phyloP scores from a whole-genome alignment of 2,797 vertebrate genomes.

The Ara ararauna region DNA sequence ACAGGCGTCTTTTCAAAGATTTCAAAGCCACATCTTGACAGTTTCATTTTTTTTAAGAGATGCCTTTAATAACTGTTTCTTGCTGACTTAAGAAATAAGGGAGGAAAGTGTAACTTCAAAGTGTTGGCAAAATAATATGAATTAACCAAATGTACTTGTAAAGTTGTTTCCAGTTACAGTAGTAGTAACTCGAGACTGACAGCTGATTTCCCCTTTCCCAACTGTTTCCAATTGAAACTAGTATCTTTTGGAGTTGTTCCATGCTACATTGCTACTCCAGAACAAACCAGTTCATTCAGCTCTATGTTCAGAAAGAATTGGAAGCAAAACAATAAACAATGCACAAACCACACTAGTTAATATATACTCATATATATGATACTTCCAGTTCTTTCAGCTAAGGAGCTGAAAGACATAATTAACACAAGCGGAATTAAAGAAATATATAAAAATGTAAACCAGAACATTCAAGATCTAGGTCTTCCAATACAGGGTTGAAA shows the following conservation, averaged over 20 bases:
- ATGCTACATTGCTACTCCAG: not conserved
- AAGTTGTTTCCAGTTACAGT: conserved; percentile 67
- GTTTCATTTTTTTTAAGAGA: conserved; percentile 54
- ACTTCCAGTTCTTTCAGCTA: not conserved
- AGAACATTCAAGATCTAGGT: not conserved
- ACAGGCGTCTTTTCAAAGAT: conserved; percentile 54
- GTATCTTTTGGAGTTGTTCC: conserved; percentile 48
- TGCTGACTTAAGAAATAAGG: conserved; percentile 50
- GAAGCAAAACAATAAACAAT: not conserved
- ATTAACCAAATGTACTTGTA: conserved; percentile 43
- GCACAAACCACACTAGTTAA: not conserved
- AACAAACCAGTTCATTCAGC: not conserved
- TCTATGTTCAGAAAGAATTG: not conserved
- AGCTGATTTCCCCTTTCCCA: conserved; percentile 40
- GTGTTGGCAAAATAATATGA: conserved; percentile 46
- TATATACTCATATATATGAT: not conserved
- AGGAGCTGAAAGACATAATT: not conserved
- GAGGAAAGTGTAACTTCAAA: conserved; percentile 59
- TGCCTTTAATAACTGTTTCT: conserved; percentile 53
- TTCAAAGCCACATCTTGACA: conserved; percentile 63
- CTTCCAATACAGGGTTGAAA: not conserved
- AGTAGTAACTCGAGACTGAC: conserved; percentile 51
- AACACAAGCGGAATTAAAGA: not conserved
- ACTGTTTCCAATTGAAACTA: conserved; percentile 46
- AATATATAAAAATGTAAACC: not conserved